Evolutionary conservation across 2,888 invertebrate species (phyloP).

Genomic region (Agonopterix heracliana): DNA sequence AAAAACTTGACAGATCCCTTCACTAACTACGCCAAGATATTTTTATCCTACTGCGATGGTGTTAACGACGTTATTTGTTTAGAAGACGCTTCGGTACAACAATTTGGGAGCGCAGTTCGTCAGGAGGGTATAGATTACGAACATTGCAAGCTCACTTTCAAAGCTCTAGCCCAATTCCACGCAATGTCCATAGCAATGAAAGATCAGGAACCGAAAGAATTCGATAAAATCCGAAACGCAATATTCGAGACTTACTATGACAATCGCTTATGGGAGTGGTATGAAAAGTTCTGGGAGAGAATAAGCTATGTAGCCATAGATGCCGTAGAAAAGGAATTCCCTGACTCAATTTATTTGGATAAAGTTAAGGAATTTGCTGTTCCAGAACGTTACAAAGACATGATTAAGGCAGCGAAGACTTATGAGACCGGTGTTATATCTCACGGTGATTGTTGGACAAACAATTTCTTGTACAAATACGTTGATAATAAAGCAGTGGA

Average conservation of each 20-base stretch:
- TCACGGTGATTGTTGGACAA: slow-evolving; percentile 86
- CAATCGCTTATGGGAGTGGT: slow-evolving; percentile 74
- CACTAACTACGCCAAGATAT: slow-evolving; percentile 63
- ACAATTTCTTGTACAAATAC: slow-evolving; percentile 80
- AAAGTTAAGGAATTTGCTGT: slow-evolving; percentile 72
- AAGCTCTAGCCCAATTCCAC: slow-evolving; percentile 75
- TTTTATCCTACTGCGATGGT: slow-evolving; percentile 67
- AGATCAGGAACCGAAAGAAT: slow-evolving; percentile 69
- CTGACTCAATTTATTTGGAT: slow-evolving; percentile 73
- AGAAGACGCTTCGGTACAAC: slow-evolving; percentile 67
- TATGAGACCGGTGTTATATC: slow-evolving; percentile 74
- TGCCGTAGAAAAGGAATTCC: slow-evolving; percentile 79
- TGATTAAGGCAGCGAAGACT: slow-evolving; percentile 56
- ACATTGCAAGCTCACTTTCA: slow-evolving; percentile 67
- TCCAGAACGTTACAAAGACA: slow-evolving; percentile 67
- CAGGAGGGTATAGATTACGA: slow-evolving; percentile 69
- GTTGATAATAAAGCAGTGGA: slow-evolving; percentile 35
- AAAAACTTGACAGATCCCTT: slow-evolving; percentile 65
- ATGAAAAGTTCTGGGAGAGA: slow-evolving; percentile 66
- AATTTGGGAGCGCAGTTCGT: slow-evolving; percentile 54
- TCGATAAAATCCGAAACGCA: slow-evolving; percentile 47
- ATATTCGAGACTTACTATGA: slow-evolving; percentile 77
- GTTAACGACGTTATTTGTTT: slow-evolving; percentile 72
- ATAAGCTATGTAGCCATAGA: slow-evolving; percentile 75
- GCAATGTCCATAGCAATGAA: slow-evolving; percentile 77